phyloP scores from a whole-genome alignment of 2,797 vertebrate species.

The Microchirus variegatus region DNA sequence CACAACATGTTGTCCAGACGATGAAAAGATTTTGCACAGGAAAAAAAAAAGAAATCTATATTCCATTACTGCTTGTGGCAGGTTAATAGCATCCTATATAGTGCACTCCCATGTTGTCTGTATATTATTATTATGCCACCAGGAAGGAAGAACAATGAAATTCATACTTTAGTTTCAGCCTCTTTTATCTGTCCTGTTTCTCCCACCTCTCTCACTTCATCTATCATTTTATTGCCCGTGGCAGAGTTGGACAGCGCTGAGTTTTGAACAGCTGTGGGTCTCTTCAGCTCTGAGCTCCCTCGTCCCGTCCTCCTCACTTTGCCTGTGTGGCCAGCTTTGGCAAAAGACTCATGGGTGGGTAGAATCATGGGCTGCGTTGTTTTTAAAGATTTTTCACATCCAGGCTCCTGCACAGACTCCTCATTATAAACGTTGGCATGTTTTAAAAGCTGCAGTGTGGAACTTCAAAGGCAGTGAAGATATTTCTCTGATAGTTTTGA shows the following conservation, averaged over 20 bases:
- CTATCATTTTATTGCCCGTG: conserved; percentile 19
- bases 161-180: neutral
- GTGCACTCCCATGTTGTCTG: neutral
- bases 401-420: conserved; percentile 6
- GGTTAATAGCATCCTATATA: conserved; percentile 8
- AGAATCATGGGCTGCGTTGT: conserved; percentile 17
- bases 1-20: conserved; percentile 3
- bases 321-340: conserved; percentile 44
- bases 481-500: too few species aligned
- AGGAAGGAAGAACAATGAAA: conserved; percentile 9
- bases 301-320: conserved; percentile 22
- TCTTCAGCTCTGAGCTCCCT: conserved; percentile 41
- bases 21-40: conserved; percentile 1
- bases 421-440: conserved; percentile 7
- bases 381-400: conserved; percentile 32
- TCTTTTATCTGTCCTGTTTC: conserved; percentile 14
- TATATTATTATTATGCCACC: conserved; percentile 11
- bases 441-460: too few species aligned
- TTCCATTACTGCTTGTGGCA: conserved; percentile 12
- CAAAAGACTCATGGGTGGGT: conserved; percentile 17
- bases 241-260: conserved; percentile 41
- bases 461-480: too few species aligned
- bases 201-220: conserved; percentile 37
- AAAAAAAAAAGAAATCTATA: conserved; percentile 37
- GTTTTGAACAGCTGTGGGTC: conserved; percentile 62